Percentiles rank a stretch among this genome's conserved stretches.
phyloP scores from a whole-genome alignment of 2,888 invertebrate species.

The Parnassius orleans region DNA sequence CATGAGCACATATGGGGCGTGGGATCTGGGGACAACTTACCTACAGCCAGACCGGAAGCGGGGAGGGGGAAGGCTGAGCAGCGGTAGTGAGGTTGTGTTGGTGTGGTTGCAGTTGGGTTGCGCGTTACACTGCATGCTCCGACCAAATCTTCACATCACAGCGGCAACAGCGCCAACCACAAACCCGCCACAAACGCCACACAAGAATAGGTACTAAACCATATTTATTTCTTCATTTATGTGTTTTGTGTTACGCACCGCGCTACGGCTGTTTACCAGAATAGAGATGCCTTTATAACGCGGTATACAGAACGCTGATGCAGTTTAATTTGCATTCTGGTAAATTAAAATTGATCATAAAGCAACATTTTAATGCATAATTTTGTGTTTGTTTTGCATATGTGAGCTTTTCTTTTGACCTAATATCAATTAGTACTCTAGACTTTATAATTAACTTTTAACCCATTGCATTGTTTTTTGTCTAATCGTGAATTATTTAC shows the following conservation, averaged over 20 bases:
- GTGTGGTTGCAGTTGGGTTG: slow-evolving; percentile 93
- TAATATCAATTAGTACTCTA: slow-evolving; percentile 55
- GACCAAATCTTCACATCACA: slow-evolving; percentile 81
- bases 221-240: slow-evolving; percentile 72
- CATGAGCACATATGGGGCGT: slow-evolving; percentile 25
- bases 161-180: slow-evolving; percentile 80
- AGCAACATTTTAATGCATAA: slow-evolving; percentile 80
- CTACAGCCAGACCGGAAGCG: slow-evolving; percentile 33
- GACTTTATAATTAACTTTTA: slow-evolving; percentile 67
- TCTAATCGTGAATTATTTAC: slow-evolving; percentile 32
- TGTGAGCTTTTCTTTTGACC: slow-evolving; percentile 65
- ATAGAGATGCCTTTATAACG: slow-evolving; percentile 68
- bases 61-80: slow-evolving; percentile 35
- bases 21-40: slow-evolving; percentile 35
- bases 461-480: slow-evolving; percentile 57
- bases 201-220: slow-evolving; percentile 80
- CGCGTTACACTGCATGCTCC: slow-evolving; percentile 95
- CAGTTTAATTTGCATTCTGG: slow-evolving; percentile 63
- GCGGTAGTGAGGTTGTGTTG: slow-evolving; percentile 77
- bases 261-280: slow-evolving; percentile 68
- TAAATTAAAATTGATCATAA: slow-evolving; percentile 51
- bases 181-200: slow-evolving; percentile 79
- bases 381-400: slow-evolving; percentile 70
- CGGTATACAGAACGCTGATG: slow-evolving; percentile 59
- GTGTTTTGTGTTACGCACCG: slow-evolving; percentile 79